Evolutionary conservation across 2,888 invertebrate species (phyloP).

Genomic region (Cremastobaeus sp.): DNA sequence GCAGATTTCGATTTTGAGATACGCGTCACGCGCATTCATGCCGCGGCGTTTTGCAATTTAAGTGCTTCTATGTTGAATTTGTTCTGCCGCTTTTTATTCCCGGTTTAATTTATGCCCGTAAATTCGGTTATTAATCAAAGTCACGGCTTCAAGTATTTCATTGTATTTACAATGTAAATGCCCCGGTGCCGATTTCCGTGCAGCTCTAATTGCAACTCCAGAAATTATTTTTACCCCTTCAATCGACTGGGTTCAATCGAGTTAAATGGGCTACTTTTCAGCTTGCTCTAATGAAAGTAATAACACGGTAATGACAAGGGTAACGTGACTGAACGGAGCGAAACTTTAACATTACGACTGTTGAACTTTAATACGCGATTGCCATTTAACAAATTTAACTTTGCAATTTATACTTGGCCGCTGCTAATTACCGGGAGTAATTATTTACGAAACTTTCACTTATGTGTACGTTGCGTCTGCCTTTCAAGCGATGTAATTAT

Average conservation of each 20-base stretch:
- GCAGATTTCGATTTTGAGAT: constrained; percentile 39
- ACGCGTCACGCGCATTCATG: constrained; percentile 3
- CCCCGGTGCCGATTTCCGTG: no score
- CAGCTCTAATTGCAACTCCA: no score
- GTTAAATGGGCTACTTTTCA: no score
- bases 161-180: no score
- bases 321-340: not conserved
- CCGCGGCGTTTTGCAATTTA: constrained; percentile 13
- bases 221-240: no score
- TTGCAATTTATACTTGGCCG: constrained; percentile 21
- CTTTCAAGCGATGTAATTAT: constrained; percentile 34
- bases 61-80: constrained; percentile 25
- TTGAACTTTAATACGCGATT: constrained; percentile 30
- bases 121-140: no score
- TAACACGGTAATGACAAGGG: no score
- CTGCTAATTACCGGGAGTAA: constrained; percentile 26
- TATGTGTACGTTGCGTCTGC: constrained; percentile 1
- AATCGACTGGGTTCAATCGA: no score
- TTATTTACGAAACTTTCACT: constrained; percentile 49
- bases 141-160: no score
- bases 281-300: no score
- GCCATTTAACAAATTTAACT: constrained; percentile 38
- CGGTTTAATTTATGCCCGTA: no score
- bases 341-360: constrained; percentile 36
- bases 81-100: not conserved